These are phyloP conservation scores for Chaetops frenatus DNA, from an alignment of 2,113 vertebrate genomes.

Conservation along the genomic window DNA sequence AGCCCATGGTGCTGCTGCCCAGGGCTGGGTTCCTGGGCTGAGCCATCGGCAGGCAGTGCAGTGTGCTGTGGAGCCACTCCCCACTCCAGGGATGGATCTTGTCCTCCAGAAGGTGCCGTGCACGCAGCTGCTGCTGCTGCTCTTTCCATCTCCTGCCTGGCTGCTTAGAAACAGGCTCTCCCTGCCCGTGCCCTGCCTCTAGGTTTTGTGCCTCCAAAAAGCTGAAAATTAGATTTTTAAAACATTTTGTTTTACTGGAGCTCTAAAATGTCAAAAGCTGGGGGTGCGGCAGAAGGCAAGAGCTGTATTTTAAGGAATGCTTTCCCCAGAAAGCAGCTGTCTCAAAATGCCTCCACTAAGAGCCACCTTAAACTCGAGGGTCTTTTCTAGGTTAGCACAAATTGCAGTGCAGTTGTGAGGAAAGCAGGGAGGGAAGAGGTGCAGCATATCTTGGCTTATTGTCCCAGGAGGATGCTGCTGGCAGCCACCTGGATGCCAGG, in stretches of 20 bases:
- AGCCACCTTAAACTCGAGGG: neutral
- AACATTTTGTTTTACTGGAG: neutral
- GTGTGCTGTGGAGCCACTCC: neutral
- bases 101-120: neutral
- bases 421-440: neutral
- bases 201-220: slow-evolving; percentile 2
- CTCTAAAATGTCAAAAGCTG: slow-evolving; percentile 33
- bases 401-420: neutral
- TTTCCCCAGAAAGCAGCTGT: neutral
- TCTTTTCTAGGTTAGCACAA: neutral
- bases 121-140: neutral
- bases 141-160: neutral
- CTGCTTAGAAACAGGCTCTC: neutral
- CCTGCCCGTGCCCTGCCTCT: neutral
- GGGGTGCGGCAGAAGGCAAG: neutral
- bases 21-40: neutral
- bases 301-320: slow-evolving; percentile 15
- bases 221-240: slow-evolving; percentile 30
- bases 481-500: neutral
- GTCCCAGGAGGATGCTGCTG: neutral
- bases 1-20: neutral
- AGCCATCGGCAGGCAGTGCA: neutral
- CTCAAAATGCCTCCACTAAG: neutral
- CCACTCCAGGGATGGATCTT: accelerated
- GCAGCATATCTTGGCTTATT: neutral